Base-by-base conservation (phyloP, 2,888 invertebrate species). In the Leucophenga montana region DNA sequence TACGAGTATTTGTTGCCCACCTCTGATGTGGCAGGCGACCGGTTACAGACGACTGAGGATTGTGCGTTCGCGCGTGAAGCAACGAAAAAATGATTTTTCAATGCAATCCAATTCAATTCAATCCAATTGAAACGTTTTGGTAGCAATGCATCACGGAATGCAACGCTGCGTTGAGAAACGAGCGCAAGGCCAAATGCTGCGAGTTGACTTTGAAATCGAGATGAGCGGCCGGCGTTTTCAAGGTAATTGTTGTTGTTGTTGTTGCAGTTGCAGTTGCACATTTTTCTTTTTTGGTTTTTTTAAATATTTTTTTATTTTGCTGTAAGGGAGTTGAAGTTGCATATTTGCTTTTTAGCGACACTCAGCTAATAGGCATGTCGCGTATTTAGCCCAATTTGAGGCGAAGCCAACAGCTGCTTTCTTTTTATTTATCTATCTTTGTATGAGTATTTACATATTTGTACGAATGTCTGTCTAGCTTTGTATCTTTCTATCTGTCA, bases 161-260 rank as follows among this genome's bases (percentile, higher is more conserved):
- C 77, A 70, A 64, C 6, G n/a, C 46, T 64, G n/a, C 62, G 33
- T 50, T 50, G 48, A 33, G 22, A 64, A 64, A 64, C 62, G 62
- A 64, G 62, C 22, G 62, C 62, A 64, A 64, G 62, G 62, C 48
- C 48, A 64, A 27, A 39, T 39, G 44, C 9, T n/a, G 39, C 31
- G 80, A 83, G 84, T 81, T 81, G 77, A 76, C 71, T 67, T 67
- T 56, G 70, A 66, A 67, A 61, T 27, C 9, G 54, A 31, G 39
- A 39, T 44, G 33, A 33, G 33, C 64, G 81, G 73, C 82, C 74
- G 76, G 83, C 84, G 77, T 76, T 83, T 82, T 84, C 84, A 80
- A 82, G 82, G 82, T 77, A 82, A 73, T 76, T 78, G 71, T 75
- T 77, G 78, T 65, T 75, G 74, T 4, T 69, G 66, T 6, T 53